Percentiles rank a stretch among this genome's conserved stretches.
Evolutionary conservation across 2,797 vertebrate species (phyloP).

Genomic region (Coregonus sp.): DNA sequence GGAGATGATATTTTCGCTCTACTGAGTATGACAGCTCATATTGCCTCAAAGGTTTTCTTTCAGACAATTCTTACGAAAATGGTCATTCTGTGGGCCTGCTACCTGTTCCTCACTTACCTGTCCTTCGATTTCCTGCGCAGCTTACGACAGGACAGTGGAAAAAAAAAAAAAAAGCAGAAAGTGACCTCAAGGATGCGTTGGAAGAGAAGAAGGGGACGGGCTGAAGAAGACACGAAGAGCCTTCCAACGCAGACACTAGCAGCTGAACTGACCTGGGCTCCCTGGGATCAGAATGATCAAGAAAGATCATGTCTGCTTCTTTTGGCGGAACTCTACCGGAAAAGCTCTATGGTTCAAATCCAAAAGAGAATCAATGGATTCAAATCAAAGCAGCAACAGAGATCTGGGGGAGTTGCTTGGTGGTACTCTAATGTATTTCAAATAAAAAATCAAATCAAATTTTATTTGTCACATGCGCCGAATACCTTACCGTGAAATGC

Average conservation of each 20-base stretch:
- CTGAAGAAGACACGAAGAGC: constrained; percentile 60
- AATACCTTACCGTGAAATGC: no score
- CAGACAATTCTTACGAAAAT: constrained; percentile 9
- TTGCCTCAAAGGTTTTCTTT: not conserved
- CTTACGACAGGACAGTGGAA: constrained; percentile 78
- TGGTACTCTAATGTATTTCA: no score
- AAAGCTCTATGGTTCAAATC: no score
- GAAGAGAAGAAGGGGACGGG: constrained; percentile 79
- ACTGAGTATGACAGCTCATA: not conserved
- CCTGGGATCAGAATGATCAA: no score
- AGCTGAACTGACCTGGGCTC: not conserved
- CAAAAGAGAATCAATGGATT: no score
- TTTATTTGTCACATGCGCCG: no score
- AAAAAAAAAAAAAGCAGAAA: no score
- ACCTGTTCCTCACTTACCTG: constrained; percentile 77
- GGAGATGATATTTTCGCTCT: not conserved
- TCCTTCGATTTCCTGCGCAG: constrained; percentile 77
- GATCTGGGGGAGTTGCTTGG: no score
- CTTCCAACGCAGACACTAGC: constrained; percentile 67
- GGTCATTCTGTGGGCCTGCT: constrained; percentile 64
- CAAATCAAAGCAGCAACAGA: not conserved
- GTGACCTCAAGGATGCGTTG: constrained; percentile 69
- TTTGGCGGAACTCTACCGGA: no score
- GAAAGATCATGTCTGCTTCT: no score
- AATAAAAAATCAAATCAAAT: no score